Evolutionary conservation across 2,113 vertebrate species (phyloP).

Genomic region (Pterocles gutturalis): DNA sequence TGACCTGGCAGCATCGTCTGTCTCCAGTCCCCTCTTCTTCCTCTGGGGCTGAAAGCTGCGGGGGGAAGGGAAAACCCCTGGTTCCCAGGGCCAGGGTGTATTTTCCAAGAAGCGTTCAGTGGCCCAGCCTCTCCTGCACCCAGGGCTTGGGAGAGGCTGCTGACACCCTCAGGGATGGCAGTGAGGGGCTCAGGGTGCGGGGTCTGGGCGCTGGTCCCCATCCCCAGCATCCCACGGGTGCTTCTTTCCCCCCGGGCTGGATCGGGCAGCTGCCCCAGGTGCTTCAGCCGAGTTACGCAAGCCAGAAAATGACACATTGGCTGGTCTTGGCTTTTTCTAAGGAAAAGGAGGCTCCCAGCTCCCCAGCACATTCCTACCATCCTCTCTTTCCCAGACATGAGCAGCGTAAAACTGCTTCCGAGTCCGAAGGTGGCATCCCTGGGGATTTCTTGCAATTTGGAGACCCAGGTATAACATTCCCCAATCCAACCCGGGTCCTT

Average conservation of each 20-base stretch:
- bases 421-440: background rate
- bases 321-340: background rate
- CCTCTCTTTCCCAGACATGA: background rate
- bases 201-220: background rate
- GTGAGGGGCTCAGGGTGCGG: background rate
- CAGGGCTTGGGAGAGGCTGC: background rate
- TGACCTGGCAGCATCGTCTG: background rate
- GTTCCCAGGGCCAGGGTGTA: background rate
- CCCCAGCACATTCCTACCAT: background rate
- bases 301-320: background rate
- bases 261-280: rapidly evolving
- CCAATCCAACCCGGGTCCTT: background rate
- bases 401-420: background rate
- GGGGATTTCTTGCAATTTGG: background rate
- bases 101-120: background rate
- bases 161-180: background rate
- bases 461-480: background rate
- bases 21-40: background rate
- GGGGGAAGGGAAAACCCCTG: background rate
- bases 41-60: background rate
- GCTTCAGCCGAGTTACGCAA: background rate
- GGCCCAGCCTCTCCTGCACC: background rate
- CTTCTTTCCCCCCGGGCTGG: background rate
- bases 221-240: background rate
- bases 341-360: background rate